Conservation (phyloP, 2,797 vertebrate genomes). For the Prionace glauca region DNA sequence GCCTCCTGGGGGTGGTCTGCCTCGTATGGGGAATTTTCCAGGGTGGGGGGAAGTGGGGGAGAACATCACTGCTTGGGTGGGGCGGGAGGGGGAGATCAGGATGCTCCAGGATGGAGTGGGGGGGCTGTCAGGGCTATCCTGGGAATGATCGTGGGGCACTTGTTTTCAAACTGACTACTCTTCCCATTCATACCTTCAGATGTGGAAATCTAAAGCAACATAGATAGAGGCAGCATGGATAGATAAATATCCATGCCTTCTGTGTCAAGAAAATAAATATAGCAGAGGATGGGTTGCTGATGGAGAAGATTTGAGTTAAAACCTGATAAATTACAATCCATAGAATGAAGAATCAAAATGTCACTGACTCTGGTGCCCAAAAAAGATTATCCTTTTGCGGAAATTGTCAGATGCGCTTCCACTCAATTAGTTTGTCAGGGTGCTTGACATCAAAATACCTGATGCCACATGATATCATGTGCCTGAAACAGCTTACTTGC, state of each 20-base stretch:
- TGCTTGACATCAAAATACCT: neutral
- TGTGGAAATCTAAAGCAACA: neutral
- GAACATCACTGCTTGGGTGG: too few relatives aligned
- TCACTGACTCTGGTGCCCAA: neutral
- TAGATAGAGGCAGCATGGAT: neutral
- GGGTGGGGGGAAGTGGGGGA: too few relatives aligned
- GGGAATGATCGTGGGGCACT: too few relatives aligned
- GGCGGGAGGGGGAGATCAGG: too few relatives aligned
- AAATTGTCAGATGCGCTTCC: constrained; percentile 10
- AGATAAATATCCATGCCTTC: neutral
- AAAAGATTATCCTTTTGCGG: neutral
- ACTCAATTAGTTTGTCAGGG: constrained; percentile 1
- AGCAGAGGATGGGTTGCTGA: neutral
- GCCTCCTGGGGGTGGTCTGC: too few relatives aligned
- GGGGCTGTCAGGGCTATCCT: too few relatives aligned
- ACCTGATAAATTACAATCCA: neutral
- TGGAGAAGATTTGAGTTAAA: neutral
- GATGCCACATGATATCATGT: neutral
- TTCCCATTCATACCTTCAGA: neutral
- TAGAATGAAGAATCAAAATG: neutral
- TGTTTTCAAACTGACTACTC: neutral
- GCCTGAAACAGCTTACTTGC: neutral
- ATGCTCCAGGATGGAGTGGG: too few relatives aligned
- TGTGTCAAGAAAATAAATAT: neutral
- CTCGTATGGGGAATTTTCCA: too few relatives aligned